Evolutionary conservation across 2,113 vertebrate species (phyloP), one percentile per base, ranked within the genome.

Genomic region (Peromyscus leucopus): DNA sequence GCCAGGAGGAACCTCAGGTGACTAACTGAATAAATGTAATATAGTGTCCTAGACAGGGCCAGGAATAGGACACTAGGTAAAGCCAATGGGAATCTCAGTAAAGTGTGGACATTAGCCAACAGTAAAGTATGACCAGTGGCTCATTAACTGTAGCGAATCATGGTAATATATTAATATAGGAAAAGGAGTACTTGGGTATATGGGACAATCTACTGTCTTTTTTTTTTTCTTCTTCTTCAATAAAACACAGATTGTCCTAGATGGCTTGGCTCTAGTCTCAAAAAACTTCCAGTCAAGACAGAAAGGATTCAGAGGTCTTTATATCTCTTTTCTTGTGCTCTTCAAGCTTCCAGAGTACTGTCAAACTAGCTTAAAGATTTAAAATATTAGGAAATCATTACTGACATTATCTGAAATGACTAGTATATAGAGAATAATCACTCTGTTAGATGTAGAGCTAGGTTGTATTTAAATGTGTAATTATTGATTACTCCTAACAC

Each of bases 401-500:
- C 31, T 91, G 39, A 33, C n/a, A 80, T 94, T 36, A 79, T 67
- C 67, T 89, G 17, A 85, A 90, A 59, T 69, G 31, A 63, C 57
- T 84, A 63, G n/a, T 17, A 42, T 42, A 42, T 42, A 6, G 59
- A 42, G n/a, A 24, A 26, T 61, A 61, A 28, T 24, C 36, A 0
- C 2, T 83, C 2, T 83, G 55, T 76, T 78, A 24, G 51, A 59
- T 9, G 51, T 75, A 80, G 7, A 84, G 26, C 7, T 71, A 59
- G 55, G n/a, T 67, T 71, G 84, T 76, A 33, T 75, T 92, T 91
- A 15, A 65, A 48, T 39, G 7, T 46, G 15, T 88, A 24, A 76
- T 76, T 96, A 84, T 42, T 89, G 51, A 57, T 65, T 87, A 80
- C 51, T 46, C 3, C 84, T 97, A 31, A 67, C 11, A 42, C 76